A percentile compares a stretch with the other conserved stretches of the same genome.
These are phyloP conservation scores for Emberiza fucata DNA, from an alignment of 2,113 vertebrate genomes.

Conservation along the genomic window DNA sequence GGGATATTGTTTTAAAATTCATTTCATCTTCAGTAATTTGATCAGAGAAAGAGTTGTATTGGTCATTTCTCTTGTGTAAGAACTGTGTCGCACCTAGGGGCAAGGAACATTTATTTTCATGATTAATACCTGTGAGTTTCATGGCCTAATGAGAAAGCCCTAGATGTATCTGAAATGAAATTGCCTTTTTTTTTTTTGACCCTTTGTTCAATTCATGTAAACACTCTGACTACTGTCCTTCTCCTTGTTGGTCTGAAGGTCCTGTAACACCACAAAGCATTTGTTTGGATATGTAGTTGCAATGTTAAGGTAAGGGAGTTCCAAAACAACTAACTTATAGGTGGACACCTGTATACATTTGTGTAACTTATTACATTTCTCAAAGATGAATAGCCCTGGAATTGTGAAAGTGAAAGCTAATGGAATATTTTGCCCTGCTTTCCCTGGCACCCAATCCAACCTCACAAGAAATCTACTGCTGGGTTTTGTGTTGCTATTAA, in stretches of 20 bases:
- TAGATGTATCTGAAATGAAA: conserved; percentile 57
- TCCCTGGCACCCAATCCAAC: background rate
- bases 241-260: background rate
- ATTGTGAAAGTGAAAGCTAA: background rate
- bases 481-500: background rate
- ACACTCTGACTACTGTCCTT: conserved; percentile 21
- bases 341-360: background rate
- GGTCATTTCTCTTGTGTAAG: conserved; percentile 68
- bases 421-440: background rate
- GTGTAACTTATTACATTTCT: background rate
- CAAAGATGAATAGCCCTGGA: background rate
- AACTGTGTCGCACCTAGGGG: conserved; percentile 65
- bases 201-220: conserved; percentile 41
- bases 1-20: conserved; percentile 76
- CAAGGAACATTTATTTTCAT: conserved; percentile 70
- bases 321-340: background rate
- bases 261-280: background rate
- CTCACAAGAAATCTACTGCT: background rate
- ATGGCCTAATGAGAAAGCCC: conserved; percentile 67
- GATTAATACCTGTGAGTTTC: conserved; percentile 72
- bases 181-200: background rate
- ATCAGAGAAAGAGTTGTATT: conserved; percentile 66
- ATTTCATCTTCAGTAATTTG: conserved; percentile 76
- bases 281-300: background rate
- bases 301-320: background rate